Evolutionary conservation across 2,797 vertebrate species (phyloP), one percentile per base, ranked within the genome.

Genomic region (Knipowitschia caucasica): DNA sequence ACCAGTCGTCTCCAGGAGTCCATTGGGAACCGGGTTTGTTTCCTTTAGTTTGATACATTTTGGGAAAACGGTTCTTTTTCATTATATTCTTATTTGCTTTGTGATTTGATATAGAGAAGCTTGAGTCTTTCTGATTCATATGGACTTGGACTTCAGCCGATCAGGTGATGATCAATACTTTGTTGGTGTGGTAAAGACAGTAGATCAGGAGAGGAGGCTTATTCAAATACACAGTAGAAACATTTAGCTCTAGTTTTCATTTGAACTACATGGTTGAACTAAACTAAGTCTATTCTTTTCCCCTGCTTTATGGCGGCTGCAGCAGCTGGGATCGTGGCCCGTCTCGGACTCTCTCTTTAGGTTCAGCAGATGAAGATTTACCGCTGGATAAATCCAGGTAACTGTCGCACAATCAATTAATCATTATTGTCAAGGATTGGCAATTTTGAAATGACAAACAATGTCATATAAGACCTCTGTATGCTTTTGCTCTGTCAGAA

Each of bases 261-360:
- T 14, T n/a, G n/a, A n/a, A n/a, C n/a, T 29, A 29, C 27, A 17
- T 2, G 4, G 15, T 17, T 17, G 4, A 2, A 2, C 12, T 2
- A 34, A 34, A 8, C 4, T 34, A n/a, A 14, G 15, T 15, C 12
- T 38, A 12, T 7, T 15, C 34, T 17, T 17, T 39, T 17, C 5
- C 21, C 21, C 40, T 24, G 12, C n/a, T 7, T 46, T 11, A 7
- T 26, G n/a, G 34, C 5, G 29, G 27, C 7, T 8, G 29, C 30
- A 24, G 2, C 56, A 75, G 75, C 0, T 38, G 59, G 17, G 62
- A 50, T 0, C 10, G 20, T 0, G 88, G 85, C 44, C 88, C 83
- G 0, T 71, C 84, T 9, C 81, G 93, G 51, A 90, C 90, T 0
- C 67, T 84, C 26, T 93, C 92, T 0, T 91, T 93, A 80, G 92